phyloP scores from a whole-genome alignment of 2,888 invertebrate species.

The Microctonus brassicae region DNA sequence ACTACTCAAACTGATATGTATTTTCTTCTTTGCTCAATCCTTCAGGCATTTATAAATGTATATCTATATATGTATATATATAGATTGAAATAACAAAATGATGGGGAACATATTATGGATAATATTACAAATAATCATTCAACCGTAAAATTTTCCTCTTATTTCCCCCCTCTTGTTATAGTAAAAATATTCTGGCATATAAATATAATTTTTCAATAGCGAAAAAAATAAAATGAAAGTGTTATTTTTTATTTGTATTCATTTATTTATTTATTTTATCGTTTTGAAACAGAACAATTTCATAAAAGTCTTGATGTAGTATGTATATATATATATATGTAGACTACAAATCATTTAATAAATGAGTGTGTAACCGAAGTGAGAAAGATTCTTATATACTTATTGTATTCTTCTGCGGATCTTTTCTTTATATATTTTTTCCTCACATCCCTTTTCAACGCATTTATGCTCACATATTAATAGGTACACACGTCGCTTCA shows the following conservation, averaged over 20 bases:
- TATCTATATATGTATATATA: neutral
- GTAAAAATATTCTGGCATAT: neutral
- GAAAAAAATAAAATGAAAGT: neutral
- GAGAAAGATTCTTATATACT: conserved; percentile 15
- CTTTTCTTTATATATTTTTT: too few species aligned
- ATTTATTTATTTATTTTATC: neutral
- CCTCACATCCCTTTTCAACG: conserved; percentile 10
- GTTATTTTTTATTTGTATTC: neutral
- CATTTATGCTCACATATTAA: conserved; percentile 29
- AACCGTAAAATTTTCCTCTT: neutral
- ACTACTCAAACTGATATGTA: neutral
- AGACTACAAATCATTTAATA: conserved; percentile 14
- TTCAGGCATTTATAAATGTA: neutral
- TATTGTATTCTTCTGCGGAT: too few species aligned
- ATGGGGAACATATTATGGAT: neutral
- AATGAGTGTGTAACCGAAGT: neutral
- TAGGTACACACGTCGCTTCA: conserved; percentile 14
- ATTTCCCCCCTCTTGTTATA: neutral
- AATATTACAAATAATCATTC: neutral
- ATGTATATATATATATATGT: too few species aligned
- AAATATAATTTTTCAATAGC: neutral
- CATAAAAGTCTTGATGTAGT: neutral
- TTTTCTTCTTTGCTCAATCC: neutral
- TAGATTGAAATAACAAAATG: neutral
- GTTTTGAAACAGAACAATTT: neutral